Percentiles rank a stretch among this genome's conserved stretches.
Conservation (phyloP, 2,888 invertebrate genomes). For the Archips crataeganus region DNA sequence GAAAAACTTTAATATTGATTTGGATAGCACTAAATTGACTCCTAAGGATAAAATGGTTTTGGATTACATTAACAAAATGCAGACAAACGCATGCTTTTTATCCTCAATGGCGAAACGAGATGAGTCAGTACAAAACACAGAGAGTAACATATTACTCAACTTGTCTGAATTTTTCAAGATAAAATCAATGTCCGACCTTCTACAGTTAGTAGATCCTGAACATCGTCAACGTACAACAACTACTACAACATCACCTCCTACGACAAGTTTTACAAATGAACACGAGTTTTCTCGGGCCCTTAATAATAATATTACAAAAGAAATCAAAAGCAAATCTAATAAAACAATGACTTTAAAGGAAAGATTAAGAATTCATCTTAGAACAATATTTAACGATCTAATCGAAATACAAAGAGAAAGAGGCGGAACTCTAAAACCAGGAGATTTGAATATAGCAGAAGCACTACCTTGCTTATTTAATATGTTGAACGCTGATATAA, state of each 20-base stretch:
- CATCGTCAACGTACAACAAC: not conserved
- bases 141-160: slow-evolving; percentile 70
- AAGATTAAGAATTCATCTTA: slow-evolving; percentile 72
- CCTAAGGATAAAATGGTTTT: slow-evolving; percentile 71
- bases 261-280: slow-evolving; percentile 41
- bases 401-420: slow-evolving; percentile 65
- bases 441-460: slow-evolving; percentile 61
- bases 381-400: slow-evolving; percentile 70
- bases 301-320: not conserved
- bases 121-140: slow-evolving; percentile 52
- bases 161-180: slow-evolving; percentile 75
- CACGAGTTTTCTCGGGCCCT: not conserved
- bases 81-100: slow-evolving; percentile 65
- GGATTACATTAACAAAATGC: slow-evolving; percentile 69
- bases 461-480: slow-evolving; percentile 74
- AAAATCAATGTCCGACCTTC: slow-evolving; percentile 70
- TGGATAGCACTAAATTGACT: slow-evolving; percentile 58
- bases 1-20: slow-evolving; percentile 57
- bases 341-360: slow-evolving; percentile 61
- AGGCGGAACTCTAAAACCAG: slow-evolving; percentile 52
- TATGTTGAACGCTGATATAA: slow-evolving; percentile 57
- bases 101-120: slow-evolving; percentile 49
- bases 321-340: not conserved
- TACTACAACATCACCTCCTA: slow-evolving; percentile 24
- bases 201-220: slow-evolving; percentile 58